Evolutionary conservation across 2,797 vertebrate genomes (phyloP).

Genomic region (Enteromius anoplus): DNA sequence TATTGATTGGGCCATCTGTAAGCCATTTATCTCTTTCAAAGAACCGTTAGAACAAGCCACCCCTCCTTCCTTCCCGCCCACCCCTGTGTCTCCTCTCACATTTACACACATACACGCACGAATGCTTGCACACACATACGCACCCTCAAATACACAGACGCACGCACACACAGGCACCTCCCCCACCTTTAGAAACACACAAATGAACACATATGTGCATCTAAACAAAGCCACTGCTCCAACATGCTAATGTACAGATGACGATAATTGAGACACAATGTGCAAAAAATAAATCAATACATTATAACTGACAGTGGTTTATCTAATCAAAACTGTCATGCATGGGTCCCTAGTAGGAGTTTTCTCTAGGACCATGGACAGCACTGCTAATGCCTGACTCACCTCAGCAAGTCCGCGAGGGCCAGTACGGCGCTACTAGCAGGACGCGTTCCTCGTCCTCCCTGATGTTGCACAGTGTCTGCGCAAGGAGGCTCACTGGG

Average conservation of each 20-base stretch:
- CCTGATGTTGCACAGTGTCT: no score
- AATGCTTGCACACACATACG: slow-evolving; percentile 39
- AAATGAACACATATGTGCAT: slow-evolving; percentile 41
- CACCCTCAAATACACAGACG: slow-evolving; percentile 7
- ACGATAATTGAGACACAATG: slow-evolving; percentile 28
- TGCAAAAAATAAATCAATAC: slow-evolving; percentile 45
- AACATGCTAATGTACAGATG: slow-evolving; percentile 47
- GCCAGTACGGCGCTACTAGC: no score
- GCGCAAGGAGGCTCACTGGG: no score
- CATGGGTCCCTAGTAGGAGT: not conserved
- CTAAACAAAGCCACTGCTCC: slow-evolving; percentile 37
- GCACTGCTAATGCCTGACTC: slow-evolving; percentile 1
- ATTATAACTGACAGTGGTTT: slow-evolving; percentile 41
- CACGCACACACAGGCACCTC: not conserved
- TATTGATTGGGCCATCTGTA: slow-evolving; percentile 86
- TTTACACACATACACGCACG: slow-evolving; percentile 55
- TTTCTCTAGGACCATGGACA: slow-evolving; percentile 51
- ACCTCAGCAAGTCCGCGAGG: not conserved
- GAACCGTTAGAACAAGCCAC: slow-evolving; percentile 76
- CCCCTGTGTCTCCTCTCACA: slow-evolving; percentile 67
- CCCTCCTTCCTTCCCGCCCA: slow-evolving; percentile 73
- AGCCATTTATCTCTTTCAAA: slow-evolving; percentile 85
- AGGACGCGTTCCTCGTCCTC: no score
- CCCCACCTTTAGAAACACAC: slow-evolving; percentile 26
- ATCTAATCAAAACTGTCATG: slow-evolving; percentile 26